phyloP scores from a whole-genome alignment of 1,140 invertebrate species.

The Bombus confusus region DNA sequence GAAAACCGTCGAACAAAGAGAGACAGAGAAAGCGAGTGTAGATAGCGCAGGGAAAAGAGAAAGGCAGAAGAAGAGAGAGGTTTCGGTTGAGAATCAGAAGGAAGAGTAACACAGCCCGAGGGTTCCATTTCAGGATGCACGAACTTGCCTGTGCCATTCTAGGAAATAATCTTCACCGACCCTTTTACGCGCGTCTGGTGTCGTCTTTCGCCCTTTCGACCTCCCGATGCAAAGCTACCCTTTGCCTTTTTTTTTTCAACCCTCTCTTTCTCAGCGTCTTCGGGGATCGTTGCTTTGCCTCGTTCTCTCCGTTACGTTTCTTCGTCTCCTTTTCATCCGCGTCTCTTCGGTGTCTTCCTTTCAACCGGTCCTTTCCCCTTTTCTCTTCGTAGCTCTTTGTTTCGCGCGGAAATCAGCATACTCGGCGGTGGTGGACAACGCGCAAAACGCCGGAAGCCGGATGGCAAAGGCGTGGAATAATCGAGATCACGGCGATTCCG shows the following conservation, averaged over 20 bases:
- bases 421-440: neutral
- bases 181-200: conserved; percentile 59
- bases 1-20: neutral
- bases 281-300: conserved; percentile 13
- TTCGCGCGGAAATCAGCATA: neutral
- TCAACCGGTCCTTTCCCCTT: neutral
- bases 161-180: conserved; percentile 63
- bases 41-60: no score
- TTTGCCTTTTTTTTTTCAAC: conserved; percentile 24
- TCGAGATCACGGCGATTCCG: neutral
- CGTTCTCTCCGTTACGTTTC: neutral
- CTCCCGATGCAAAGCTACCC: conserved; percentile 23
- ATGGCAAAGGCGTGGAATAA: conserved; percentile 16
- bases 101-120: neutral
- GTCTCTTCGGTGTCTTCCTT: conserved; percentile 1
- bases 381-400: conserved; percentile 5
- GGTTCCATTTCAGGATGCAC: conserved; percentile 48
- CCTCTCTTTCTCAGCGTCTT: neutral
- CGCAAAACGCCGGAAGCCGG: conserved; percentile 1
- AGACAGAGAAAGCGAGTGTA: no score
- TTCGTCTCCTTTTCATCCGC: neutral
- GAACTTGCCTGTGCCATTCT: conserved; percentile 19
- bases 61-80: neutral
- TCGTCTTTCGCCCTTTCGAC: conserved; percentile 53
- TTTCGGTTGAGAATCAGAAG: conserved; percentile 7